Conservation (phyloP, 2,888 invertebrate genomes). For the Sphecodes monilicornis region DNA sequence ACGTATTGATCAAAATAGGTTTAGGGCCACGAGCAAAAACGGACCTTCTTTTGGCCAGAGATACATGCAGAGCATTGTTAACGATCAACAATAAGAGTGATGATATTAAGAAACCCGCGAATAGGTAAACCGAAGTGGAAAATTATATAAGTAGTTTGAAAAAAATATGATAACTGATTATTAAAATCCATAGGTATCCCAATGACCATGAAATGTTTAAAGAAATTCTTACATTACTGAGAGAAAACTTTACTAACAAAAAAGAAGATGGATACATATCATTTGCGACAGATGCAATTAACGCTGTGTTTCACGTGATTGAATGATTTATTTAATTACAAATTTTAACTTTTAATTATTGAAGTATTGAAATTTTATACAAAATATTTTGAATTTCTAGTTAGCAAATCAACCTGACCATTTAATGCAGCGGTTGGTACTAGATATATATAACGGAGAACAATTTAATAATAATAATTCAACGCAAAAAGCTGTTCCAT, state of each 20-base stretch:
- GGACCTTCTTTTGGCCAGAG: constrained; percentile 86
- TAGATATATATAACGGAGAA: constrained; percentile 60
- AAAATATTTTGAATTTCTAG: constrained; percentile 75
- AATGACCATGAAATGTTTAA: constrained; percentile 86
- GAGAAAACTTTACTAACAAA: constrained; percentile 83
- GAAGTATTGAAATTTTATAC: not conserved
- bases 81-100: constrained; percentile 84
- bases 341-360: not conserved
- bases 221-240: constrained; percentile 85
- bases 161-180: constrained; percentile 33
- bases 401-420: constrained; percentile 87
- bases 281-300: constrained; percentile 86
- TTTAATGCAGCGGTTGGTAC: constrained; percentile 73
- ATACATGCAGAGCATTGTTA: constrained; percentile 87
- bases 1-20: constrained; percentile 90
- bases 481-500: constrained; percentile 54
- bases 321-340: not conserved
- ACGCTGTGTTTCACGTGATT: constrained; percentile 86
- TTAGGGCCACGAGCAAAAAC: constrained; percentile 86
- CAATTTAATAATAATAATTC: constrained; percentile 59
- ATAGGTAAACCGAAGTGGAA: constrained; percentile 75
- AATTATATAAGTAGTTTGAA: constrained; percentile 14
- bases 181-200: constrained; percentile 79
- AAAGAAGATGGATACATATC: constrained; percentile 86
- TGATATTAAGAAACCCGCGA: constrained; percentile 80